Evolutionary conservation across 2,888 invertebrate genomes (phyloP), one percentile per base, ranked within the genome.

Genomic region (Leucania comma): DNA sequence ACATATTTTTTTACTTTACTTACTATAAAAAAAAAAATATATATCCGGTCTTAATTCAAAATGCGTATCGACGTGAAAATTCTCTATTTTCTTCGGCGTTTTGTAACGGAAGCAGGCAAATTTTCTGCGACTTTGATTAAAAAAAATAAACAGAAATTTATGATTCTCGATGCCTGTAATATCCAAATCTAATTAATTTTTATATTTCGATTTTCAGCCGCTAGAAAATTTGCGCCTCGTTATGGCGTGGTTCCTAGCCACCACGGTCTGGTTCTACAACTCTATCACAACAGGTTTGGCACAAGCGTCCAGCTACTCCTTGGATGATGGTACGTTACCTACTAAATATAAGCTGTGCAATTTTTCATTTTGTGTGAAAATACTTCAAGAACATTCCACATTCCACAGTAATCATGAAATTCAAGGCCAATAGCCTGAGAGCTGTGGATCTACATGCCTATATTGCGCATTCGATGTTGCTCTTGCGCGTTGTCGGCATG

Each of bases 261-360:
- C 96, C 35, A 89, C 97, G 38, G 87, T 97, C 54, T 97, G 97
- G 95, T 91, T 97, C 77, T 96, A 96, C 90, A 96, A 96, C 87
- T 96, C 96, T 56, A 93, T 97, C 53, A 88, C 96, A 12, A 90
- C 96, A 75, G 90, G 93, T 78, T 93, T 96, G 78, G 93, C 96
- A 69, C 95, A 96, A 83, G 94, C 96, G 20, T 95, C 96, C 17
- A 95, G 96, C 75, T 95, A 95, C 83, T 86, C 94, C 4, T 90
- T 91, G 68, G 93, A 95, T 56, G 94, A 96, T 72, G 96, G 96
- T 96, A 93, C 89, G 93, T 84, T 29, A 58, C 12, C 8, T n/a
- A 24, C 22, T 64, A n/a, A n/a, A 26, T 67, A 35, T 61, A 29
- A 38, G 53, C 22, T 67, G 26, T 48, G 54, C 24, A 59, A 29